Evolutionary conservation across 2,888 invertebrate species (phyloP), one percentile per base, ranked within the genome.

Genomic region (Leucophora obtusa): DNA sequence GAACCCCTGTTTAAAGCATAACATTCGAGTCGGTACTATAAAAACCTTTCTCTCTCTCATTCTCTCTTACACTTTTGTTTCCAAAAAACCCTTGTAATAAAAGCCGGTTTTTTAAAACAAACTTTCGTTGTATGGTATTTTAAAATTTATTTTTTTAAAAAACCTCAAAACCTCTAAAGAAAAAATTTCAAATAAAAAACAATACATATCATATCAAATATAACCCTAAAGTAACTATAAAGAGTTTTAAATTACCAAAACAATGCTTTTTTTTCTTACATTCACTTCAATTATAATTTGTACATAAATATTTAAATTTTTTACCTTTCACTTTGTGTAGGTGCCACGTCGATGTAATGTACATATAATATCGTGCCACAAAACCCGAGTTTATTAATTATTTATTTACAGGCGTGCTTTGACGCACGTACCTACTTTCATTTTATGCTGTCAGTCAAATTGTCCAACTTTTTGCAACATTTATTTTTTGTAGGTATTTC

Each of bases 271-370:
- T 21, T 63, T n/a, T n/a, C n/a, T 15, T 63, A 69, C 69, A 54
- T 65, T 73, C 59, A 70, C 59, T 60, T 74, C 15, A 59, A 43
- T 69, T 58, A n/a, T 50, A 14, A 56, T 59, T 68, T 53, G 15
- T 17, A 62, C 18, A 15, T 1, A 50, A 18, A 28, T 70, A 3
- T 69, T 69, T n/a, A 54, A 54, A 4, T 66, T 80, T 53, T 47
- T 28, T 68, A 73, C 60, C 72, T 79, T 82, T 79, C 68, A 77
- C 65, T 72, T 71, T 70, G 72, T 50, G 71, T 78, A 78, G 69
- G 59, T 77, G 72, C 70, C 60, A 73, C 63, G 56, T 56, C 63
- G 43, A 38, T 28, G 68, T 10, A 68, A 18, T 18, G 28, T 50
- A n/a, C n/a, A n/a, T n/a, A 10, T 51, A 38, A 1, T 50, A 63